Conservation (phyloP, 2,797 vertebrate species). For the Melanotaenia trifasciata region DNA sequence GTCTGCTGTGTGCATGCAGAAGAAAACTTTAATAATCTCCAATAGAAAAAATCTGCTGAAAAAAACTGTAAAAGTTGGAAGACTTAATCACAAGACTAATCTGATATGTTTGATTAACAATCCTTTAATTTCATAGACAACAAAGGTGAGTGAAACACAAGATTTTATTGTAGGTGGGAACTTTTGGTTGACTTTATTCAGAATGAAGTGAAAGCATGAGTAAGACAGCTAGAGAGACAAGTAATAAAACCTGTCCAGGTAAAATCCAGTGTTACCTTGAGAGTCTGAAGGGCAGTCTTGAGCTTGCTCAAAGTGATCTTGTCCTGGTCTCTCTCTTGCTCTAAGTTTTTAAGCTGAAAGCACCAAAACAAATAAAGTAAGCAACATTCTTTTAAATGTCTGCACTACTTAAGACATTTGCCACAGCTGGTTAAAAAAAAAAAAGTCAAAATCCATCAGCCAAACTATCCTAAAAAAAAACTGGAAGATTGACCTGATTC, state of each 20-base stretch:
- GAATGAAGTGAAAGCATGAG: neutral
- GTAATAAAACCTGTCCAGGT: neutral
- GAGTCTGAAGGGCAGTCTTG: conserved; percentile 27
- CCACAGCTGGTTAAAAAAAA: neutral
- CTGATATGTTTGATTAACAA: no score
- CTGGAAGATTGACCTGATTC: neutral
- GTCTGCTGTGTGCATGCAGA: no score
- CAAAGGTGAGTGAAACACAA: neutral
- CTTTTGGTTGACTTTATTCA: no score
- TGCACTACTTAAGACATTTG: neutral
- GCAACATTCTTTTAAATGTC: neutral
- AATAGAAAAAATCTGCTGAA: no score
- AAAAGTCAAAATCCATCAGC: neutral
- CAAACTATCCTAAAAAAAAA: neutral
- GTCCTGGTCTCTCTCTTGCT: conserved; percentile 45
- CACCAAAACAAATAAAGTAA: neutral
- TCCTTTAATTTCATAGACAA: no score
- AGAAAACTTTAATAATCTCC: no score
- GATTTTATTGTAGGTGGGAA: no score
- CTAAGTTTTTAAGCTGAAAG: conserved; percentile 56
- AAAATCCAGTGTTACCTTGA: conserved; percentile 48
- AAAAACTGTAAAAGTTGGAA: no score
- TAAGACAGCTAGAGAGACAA: neutral
- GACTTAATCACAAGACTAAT: no score
- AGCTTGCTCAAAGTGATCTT: conserved; percentile 40